phyloP scores from a whole-genome alignment of 2,113 vertebrate species.

The Sylvia atricapilla region DNA sequence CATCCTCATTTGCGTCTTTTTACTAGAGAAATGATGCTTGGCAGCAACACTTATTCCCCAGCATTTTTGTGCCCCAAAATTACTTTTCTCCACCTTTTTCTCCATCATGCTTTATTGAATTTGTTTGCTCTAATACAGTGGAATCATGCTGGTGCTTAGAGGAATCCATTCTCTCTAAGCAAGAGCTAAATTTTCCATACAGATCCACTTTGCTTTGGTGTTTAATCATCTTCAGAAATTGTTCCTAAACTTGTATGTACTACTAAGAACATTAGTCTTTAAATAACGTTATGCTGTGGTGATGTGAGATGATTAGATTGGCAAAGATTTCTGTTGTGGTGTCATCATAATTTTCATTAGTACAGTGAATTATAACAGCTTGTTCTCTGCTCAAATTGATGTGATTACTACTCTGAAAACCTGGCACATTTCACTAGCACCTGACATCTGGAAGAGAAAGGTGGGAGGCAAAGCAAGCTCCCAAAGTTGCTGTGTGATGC shows the following conservation, averaged over 20 bases:
- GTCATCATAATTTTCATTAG: conserved; percentile 71
- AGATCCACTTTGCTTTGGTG: neutral
- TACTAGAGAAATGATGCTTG: neutral
- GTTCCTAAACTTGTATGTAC: conserved; percentile 17
- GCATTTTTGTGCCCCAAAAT: neutral
- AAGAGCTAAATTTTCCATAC: neutral
- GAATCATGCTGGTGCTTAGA: neutral
- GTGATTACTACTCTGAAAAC: conserved; percentile 43
- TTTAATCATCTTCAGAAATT: conserved; percentile 40
- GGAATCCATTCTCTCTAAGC: neutral
- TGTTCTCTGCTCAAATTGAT: conserved; percentile 44
- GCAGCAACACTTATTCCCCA: neutral
- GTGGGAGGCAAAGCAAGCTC: neutral
- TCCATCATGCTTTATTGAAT: neutral
- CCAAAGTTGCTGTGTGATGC: neutral
- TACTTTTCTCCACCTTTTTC: neutral
- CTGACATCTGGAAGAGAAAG: conserved; percentile 44
- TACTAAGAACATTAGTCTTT: conserved; percentile 40
- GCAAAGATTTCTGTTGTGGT: conserved; percentile 56
- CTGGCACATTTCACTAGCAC: conserved; percentile 24
- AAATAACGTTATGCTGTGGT: conserved; percentile 29
- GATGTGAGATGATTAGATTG: conserved; percentile 56
- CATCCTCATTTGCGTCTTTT: neutral
- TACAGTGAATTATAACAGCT: conserved; percentile 50
- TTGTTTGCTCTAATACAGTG: neutral